These are phyloP conservation scores for Grammomys dolichurus DNA, from an alignment of 2,113 vertebrate species.

Conservation along the genomic window DNA sequence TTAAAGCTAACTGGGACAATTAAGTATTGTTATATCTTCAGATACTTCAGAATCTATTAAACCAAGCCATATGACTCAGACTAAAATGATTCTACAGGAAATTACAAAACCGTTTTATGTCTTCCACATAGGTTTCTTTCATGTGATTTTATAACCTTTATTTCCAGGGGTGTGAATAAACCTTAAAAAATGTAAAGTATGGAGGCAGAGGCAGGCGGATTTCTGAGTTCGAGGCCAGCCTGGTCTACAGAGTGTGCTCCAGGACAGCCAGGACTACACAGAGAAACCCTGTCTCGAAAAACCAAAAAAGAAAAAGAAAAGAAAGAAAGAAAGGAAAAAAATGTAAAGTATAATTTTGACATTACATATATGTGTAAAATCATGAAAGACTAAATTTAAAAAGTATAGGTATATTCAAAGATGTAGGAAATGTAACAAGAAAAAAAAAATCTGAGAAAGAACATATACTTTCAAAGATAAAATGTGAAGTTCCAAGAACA, in stretches of 20 bases:
- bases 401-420: not conserved
- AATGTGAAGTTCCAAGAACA: conserved; percentile 19
- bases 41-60: not conserved
- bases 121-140: not conserved
- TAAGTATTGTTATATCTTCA: not conserved
- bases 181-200: not conserved
- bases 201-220: no score
- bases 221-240: no score
- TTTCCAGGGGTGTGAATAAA: not conserved
- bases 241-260: no score
- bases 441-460: conserved; percentile 37
- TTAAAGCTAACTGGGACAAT: not conserved
- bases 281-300: no score
- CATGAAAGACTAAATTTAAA: not conserved
- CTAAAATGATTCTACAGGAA: not conserved
- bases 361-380: not conserved
- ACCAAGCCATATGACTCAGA: not conserved
- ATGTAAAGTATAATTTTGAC: conserved; percentile 34
- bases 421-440: conserved; percentile 35
- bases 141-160: conserved; percentile 16
- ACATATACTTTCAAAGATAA: conserved; percentile 33
- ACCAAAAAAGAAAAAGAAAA: no score
- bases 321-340: no score
- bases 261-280: no score
- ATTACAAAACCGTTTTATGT: not conserved